Evolutionary conservation across 1,140 invertebrate species (phyloP), one percentile per base, ranked within the genome.

Genomic region (Stegodyphus mimosarum): DNA sequence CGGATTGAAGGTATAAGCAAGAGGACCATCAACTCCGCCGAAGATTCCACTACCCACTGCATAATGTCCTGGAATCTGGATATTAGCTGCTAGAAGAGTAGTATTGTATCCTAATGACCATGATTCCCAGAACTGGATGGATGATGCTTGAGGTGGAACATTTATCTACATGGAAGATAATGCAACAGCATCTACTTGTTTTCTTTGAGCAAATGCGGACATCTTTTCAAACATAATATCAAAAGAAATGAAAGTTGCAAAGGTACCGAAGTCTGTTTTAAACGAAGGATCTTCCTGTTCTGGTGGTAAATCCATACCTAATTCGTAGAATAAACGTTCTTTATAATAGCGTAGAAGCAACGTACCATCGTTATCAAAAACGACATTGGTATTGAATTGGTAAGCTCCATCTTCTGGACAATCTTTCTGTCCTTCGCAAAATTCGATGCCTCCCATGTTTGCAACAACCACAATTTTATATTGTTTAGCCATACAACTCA

Each of bases 311-410:
- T 92, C 92, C 13, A 93, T 90, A 6, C 89, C 90, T 0, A 64
- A 52, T 89, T 94, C 94, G 49, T 90, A 90, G 84, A 93, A 95
- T 0, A 95, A 89, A 90, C 96, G 94, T 17, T 92, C 93, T 89
- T 97, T 97, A 17, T 95, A 93, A 88, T 97, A 97, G 66, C 94
- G 93, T 6, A 92, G 91, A 6, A 93, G 87, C 5, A 93, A 88
- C 13, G 80, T 88, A 10, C 95, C 95, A 3, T 91, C 88, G 75
- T 93, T 90, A 88, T 94, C 93, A 88, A 95, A 95, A 0, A 94
- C 95, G 0, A 96, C 92, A 88, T 96, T 94, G 0, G 94, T 95
- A 88, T 96, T 96, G 90, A 94, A 95, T 33, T 93, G 91, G 72
- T 91, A 91, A 6, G 88, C 87, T 4, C 90, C 91, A 71, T 92